Percentiles rank a stretch among this genome's conserved stretches.
Evolutionary conservation across 1,140 invertebrate genomes (phyloP).

Genomic region (Nylanderia fulva): DNA sequence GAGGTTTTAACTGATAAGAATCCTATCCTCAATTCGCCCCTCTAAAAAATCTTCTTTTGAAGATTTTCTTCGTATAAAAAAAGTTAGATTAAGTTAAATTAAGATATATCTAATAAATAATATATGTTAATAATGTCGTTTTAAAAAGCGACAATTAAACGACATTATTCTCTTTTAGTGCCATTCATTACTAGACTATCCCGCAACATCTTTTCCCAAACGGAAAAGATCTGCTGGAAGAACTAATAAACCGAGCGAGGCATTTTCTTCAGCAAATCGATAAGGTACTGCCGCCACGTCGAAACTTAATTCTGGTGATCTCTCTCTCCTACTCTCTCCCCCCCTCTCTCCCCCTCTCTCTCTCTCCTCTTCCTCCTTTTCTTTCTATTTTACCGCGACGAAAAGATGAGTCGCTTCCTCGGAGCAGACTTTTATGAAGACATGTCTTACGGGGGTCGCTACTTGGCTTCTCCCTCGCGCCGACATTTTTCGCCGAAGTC

Average conservation of each 20-base stretch:
- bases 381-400: not conserved
- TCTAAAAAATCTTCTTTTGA: no score
- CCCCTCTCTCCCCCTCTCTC: not conserved
- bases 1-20: no score
- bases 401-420: slow-evolving; percentile 34
- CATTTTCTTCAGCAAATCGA: slow-evolving; percentile 36
- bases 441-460: slow-evolving; percentile 43
- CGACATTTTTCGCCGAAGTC: slow-evolving; percentile 46
- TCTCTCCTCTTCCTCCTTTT: not conserved
- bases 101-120: no score
- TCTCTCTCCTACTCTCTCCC: not conserved
- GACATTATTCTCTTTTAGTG: not conserved
- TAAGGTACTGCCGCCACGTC: slow-evolving; percentile 21
- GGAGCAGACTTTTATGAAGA: slow-evolving; percentile 60
- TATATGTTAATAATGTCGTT: not conserved
- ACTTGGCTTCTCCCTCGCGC: slow-evolving; percentile 34
- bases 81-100: no score
- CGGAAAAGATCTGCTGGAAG: not conserved
- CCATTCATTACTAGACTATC: no score
- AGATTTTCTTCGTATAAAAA: no score
- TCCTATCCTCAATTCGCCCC: no score
- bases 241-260: slow-evolving; percentile 39
- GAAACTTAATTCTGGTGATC: slow-evolving; percentile 42
- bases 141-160: not conserved
- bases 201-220: not conserved